Base-by-base conservation (phyloP, 2,113 vertebrate species). In the Aythya baeri region DNA sequence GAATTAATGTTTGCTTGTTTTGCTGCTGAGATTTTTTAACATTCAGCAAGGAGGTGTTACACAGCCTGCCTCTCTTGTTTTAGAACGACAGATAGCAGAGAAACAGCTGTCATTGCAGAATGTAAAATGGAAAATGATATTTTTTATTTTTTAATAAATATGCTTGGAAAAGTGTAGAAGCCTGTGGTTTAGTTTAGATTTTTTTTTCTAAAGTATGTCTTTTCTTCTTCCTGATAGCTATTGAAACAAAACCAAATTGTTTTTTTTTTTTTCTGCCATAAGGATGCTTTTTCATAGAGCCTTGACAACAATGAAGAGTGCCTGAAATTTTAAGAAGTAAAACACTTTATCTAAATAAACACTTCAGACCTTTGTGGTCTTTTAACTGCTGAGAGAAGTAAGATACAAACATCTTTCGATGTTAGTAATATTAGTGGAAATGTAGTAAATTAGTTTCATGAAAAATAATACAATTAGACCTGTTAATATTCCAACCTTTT, bases 381-480 rank as follows among this genome's bases (percentile, higher is more conserved):
- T 82, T 80, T 57, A 49, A 12, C 46, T 85, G 7, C 9, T 11
- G 17, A 41, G 44, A 89, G 20, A 71, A 27, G 54, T 32, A 57
- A 58, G 41, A 18, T 66, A 17, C 66, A 85, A 85, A 23, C 5
- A 50, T 58, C 20, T 8, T 5, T 23, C 67, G 7, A 44, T 3
- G 5, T 77, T 34, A 81, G 16, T 50, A 71, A 23, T 62, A 29
- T 11, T 61, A 71, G 38, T 49, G 41, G 76, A 83, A 67, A 65
- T 73, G 25, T 12, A 68, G 25, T 41, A 57, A 6, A 6, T 17
- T 16, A 1, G 2, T 7, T 59, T 88, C 41, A 6, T 1, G 0
- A n/a, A n/a, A 73, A 52, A 66, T 18, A 34, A 17, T 38, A 73
- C 17, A 1, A 20, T 72, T 84, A 38, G 2, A 82, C 11, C 4